Base-by-base conservation (phyloP, 2,888 invertebrate genomes). In the Theretra japonica region DNA sequence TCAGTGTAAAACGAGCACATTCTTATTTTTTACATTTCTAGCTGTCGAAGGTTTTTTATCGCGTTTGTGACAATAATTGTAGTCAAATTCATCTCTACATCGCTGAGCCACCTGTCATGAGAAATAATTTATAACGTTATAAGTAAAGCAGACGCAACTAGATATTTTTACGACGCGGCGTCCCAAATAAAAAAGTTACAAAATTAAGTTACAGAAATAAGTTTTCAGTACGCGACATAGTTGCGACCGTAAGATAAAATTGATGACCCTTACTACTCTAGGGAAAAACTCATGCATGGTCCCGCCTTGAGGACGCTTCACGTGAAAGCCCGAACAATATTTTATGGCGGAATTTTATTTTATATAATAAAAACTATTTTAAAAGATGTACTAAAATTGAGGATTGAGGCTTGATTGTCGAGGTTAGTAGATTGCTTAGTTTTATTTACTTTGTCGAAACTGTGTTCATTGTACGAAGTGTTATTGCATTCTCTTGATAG, bases 141-240 rank as follows among this genome's bases (percentile, higher is more conserved):
- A 53, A 53, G n/a, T 8, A 53, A 53, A 53, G 53, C 17, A 6
- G 53, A 53, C 7, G 19, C 53, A n/a, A n/a, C n/a, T 5, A 65
- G 48, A 23, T 48, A 48, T 48, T 48, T 28, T 23, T 23, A 17
- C 41, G 28, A 7, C 28, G 25, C 41, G 28, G 2, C 28, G 25
- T 30, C 28, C 3, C 28, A n/a, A 8, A n/a, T 60, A 17, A 5
- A 48, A 48, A 65, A 48, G 17, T 17, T 48, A 62, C 62, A 23
- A 62, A 41, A 41, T 23, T 23, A 41, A 48, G 50, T 70, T 70
- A n/a, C 17, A 17, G 53, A 60, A 48, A 53, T 60, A 11, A 62
- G 62, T 62, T 65, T 60, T 65, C 65, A 41, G 48, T 65, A 65
- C 65, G 17, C 48, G 48, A 23, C 23, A 53, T 17, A 53, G 65